Base-by-base conservation (phyloP, 2,113 vertebrate genomes). In the Amia ocellicauda region DNA sequence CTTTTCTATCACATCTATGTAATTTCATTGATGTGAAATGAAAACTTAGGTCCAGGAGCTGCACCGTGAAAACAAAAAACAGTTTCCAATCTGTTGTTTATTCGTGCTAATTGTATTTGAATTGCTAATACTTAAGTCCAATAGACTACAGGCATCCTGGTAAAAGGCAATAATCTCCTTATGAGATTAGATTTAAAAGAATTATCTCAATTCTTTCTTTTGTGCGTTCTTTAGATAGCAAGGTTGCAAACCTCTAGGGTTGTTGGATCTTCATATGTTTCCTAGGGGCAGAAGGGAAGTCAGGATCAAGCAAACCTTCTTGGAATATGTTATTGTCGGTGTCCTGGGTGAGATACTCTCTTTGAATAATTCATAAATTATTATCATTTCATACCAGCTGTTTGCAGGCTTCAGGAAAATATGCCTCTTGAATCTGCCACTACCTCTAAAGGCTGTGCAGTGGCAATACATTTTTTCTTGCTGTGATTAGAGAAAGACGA, bases 321-420 rank as follows among this genome's bases (percentile, higher is more conserved):
- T 55, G 23, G 54, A 58, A 27, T 2, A 31, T 23, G 54, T 36
- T 36, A 23, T 24, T 58, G 43, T 36, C 13, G 24, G 42, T 23
- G 19, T 56, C 36, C 24, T 52, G 14, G 29, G 54, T 58, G 49
- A 28, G 42, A 55, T 27, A 49, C 63, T 65, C 17, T 19, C 45
- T 28, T 20, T 65, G 54, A 65, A 65, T 65, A 58, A 58, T 58
- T 65, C 54, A 58, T 65, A 36, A 20, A 64, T 53, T 5, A 58
- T 65, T 65, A 65, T 65, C 54, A 65, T 65, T 65, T 58, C 43
- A 49, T 45, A 22, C 43, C 63, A 65, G 55, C 24, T 50, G 53
- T 28, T 20, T 57, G 14, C 52, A 42, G 42, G n/a, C 55, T 52
- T 63, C 27, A 53, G 29, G n/a, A 53, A 10, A 10, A 52, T 45